phyloP scores from a whole-genome alignment of 1,140 invertebrate genomes.

The Limonius californicus region DNA sequence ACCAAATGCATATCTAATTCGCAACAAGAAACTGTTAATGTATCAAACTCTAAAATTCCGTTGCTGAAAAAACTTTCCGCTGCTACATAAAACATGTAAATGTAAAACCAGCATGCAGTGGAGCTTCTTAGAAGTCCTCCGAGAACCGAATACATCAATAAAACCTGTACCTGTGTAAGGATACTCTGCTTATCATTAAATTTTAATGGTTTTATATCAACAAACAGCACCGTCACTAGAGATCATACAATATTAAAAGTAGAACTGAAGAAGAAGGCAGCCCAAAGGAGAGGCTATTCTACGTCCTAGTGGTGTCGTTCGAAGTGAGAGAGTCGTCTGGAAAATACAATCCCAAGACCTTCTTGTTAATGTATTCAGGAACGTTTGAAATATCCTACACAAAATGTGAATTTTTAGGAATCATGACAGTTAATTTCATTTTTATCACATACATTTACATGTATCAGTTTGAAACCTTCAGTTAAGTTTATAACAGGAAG shows the following conservation, averaged over 20 bases:
- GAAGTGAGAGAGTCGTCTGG: not conserved
- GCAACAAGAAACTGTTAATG: not conserved
- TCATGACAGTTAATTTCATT: too few species aligned
- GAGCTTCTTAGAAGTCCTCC: not conserved
- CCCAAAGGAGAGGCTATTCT: not conserved
- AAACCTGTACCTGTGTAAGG: not conserved
- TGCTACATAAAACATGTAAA: not conserved
- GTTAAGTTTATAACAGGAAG: too few species aligned
- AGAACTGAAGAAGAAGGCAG: not conserved
- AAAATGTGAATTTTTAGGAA: too few species aligned
- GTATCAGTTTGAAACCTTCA: too few species aligned
- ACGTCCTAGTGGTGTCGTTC: not conserved
- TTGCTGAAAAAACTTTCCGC: not conserved
- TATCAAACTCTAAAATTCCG: not conserved
- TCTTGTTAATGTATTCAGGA: too few species aligned
- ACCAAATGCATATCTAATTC: not conserved
- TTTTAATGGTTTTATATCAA: slow-evolving; percentile 10
- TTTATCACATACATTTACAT: too few species aligned
- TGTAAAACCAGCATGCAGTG: not conserved
- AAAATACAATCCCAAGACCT: not conserved
- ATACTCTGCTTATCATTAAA: slow-evolving; percentile 9
- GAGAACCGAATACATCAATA: slow-evolving; percentile 6
- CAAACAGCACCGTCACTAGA: slow-evolving; percentile 3
- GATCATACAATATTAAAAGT: slow-evolving; percentile 10
- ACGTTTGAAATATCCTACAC: too few species aligned